Evolutionary conservation across 64 coral and sea anemone genomes (phyloP).

Genomic region (Catalaphyllia jardinei): DNA sequence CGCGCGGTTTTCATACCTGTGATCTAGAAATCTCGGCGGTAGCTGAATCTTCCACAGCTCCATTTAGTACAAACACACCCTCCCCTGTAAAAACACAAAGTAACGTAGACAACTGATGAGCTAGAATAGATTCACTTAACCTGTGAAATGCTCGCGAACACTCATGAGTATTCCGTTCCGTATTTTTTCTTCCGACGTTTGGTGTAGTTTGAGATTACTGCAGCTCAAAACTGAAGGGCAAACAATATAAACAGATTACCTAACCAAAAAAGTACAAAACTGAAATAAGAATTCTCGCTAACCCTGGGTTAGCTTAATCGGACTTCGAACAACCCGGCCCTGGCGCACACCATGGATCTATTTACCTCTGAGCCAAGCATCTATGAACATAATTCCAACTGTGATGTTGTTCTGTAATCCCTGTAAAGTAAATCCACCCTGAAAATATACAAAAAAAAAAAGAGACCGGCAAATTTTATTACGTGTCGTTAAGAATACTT

Average conservation of each 20-base stretch:
- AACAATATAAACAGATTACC: too few species aligned
- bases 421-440: constrained; percentile 83
- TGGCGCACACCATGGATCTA: too few species aligned
- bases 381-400: constrained; percentile 80
- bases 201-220: too few species aligned
- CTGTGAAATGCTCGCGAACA: too few species aligned
- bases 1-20: constrained; percentile 35
- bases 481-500: neutral
- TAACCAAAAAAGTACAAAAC: too few species aligned
- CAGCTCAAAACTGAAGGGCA: too few species aligned
- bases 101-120: neutral
- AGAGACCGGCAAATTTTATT: neutral
- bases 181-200: too few species aligned
- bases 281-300: too few species aligned
- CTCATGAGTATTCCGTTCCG: too few species aligned
- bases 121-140: neutral
- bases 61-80: constrained; percentile 71
- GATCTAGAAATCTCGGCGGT: constrained; percentile 92
- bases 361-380: constrained; percentile 82
- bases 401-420: constrained; percentile 73
- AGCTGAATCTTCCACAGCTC: constrained; percentile 86
- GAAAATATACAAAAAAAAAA: neutral
- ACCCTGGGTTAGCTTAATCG: too few species aligned
- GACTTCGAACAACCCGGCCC: too few species aligned
- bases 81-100: constrained; percentile 48